Conservation (phyloP, 2,888 invertebrate genomes). For the Apamea monoglypha region DNA sequence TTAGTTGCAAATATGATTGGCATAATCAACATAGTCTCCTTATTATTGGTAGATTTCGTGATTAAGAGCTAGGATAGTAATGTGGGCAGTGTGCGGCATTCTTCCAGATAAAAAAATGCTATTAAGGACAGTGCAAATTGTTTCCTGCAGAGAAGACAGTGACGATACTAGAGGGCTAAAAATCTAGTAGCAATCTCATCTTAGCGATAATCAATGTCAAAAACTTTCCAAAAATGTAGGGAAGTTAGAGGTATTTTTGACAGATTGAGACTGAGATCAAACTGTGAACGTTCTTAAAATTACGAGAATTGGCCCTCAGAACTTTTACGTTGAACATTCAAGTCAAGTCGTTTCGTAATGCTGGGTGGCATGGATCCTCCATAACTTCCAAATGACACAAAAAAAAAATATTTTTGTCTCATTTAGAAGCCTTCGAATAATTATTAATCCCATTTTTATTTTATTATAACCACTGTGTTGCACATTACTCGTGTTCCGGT, state of each 20-base stretch:
- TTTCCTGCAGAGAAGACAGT: neutral
- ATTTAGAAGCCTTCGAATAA: neutral
- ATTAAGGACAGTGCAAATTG: neutral
- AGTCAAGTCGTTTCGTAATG: neutral
- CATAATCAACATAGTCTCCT: neutral
- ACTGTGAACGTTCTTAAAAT: too few relatives aligned
- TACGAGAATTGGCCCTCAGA: too few relatives aligned
- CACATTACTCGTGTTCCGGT: neutral
- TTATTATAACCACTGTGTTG: too few relatives aligned
- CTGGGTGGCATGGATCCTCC: neutral
- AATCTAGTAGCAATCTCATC: neutral
- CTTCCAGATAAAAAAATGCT: neutral
- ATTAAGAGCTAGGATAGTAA: neutral
- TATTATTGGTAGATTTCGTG: neutral
- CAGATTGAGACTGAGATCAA: too few relatives aligned
- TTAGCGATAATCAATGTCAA: neutral
- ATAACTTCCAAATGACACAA: too few relatives aligned
- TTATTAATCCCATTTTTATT: neutral
- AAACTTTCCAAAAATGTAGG: neutral
- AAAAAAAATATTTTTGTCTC: neutral
- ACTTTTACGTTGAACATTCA: neutral
- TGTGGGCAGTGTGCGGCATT: too few relatives aligned
- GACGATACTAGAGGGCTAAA: neutral
- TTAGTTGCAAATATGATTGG: slow-evolving; percentile 1
- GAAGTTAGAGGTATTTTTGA: too few relatives aligned